A percentile compares a stretch with the other conserved stretches of the same genome.
phyloP scores from a whole-genome alignment of 2,888 invertebrate species.

The Ethmia dodecea region DNA sequence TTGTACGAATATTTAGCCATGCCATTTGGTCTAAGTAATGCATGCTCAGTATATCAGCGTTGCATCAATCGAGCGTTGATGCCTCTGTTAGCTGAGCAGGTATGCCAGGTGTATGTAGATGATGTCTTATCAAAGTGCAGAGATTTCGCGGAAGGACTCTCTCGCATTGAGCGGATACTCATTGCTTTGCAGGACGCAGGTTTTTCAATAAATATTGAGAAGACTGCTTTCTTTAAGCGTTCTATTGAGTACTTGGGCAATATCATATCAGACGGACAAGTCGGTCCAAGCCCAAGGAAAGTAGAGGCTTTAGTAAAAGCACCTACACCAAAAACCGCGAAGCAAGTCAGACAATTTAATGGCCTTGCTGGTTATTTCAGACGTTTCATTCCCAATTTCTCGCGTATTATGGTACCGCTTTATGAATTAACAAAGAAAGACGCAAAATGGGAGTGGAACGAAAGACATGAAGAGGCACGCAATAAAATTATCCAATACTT shows the following conservation, averaged over 20 bases:
- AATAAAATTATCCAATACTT: too few species aligned
- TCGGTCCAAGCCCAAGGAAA: neutral
- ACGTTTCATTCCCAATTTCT: slow-evolving; percentile 3
- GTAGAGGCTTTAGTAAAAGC: neutral
- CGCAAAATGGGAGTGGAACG: too few species aligned
- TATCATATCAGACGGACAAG: neutral
- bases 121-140: slow-evolving; percentile 24
- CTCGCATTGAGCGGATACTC: slow-evolving; percentile 19
- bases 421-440: too few species aligned
- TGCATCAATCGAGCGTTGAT: slow-evolving; percentile 20
- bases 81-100: slow-evolving; percentile 3
- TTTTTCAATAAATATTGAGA: slow-evolving; percentile 27
- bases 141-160: slow-evolving; percentile 16
- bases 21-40: slow-evolving; percentile 28
- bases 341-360: slow-evolving; percentile 3
- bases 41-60: slow-evolving; percentile 22
- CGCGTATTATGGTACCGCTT: too few species aligned
- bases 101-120: slow-evolving; percentile 27
- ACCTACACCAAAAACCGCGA: neutral
- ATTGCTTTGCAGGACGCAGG: slow-evolving; percentile 22
- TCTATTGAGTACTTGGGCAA: slow-evolving; percentile 4
- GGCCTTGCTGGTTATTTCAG: too few species aligned
- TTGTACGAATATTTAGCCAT: slow-evolving; percentile 28
- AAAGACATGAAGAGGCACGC: slow-evolving; percentile 2
- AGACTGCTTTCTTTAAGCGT: slow-evolving; percentile 21